Conservation (phyloP, 2,797 vertebrate genomes). For the Geotrypetes seraphini region DNA sequence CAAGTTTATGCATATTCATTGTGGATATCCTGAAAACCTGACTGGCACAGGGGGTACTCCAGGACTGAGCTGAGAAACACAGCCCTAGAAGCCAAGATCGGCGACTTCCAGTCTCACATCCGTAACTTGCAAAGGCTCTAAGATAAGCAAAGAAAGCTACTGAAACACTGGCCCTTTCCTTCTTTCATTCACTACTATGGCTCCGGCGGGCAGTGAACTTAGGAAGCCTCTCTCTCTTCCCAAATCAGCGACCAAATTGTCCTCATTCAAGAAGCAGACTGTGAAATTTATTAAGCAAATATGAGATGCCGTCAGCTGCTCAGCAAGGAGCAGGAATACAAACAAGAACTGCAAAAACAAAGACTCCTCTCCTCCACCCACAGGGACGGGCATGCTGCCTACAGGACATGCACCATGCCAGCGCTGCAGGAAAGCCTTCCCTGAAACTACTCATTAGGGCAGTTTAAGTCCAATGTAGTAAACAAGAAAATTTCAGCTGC, state of each 20-base stretch:
- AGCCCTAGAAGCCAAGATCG: too few species aligned
- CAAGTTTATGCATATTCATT: too few species aligned
- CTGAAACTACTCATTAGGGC: too few species aligned
- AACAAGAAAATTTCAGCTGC: too few species aligned
- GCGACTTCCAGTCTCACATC: too few species aligned
- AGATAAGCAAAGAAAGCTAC: too few species aligned
- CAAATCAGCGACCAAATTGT: neutral
- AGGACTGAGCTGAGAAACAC: too few species aligned
- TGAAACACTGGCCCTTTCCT: constrained; percentile 26
- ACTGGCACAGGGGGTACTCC: too few species aligned
- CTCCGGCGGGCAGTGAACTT: constrained; percentile 1
- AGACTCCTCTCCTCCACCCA: neutral
- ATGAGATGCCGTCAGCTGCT: neutral
- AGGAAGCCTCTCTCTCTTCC: constrained; percentile 1
- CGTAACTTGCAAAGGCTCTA: too few species aligned
- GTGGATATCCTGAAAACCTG: too few species aligned
- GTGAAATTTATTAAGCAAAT: neutral
- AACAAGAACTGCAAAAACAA: constrained; percentile 18
- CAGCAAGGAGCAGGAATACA: constrained; percentile 4
- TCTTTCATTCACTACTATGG: neutral
- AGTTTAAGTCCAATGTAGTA: too few species aligned
- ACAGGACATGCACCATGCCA: neutral
- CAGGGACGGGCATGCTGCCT: neutral
- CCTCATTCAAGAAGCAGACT: neutral
- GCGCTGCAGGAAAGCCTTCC: too few species aligned